Conservation (phyloP, 2,888 invertebrate genomes). For the Tuberolachnus salignus region DNA sequence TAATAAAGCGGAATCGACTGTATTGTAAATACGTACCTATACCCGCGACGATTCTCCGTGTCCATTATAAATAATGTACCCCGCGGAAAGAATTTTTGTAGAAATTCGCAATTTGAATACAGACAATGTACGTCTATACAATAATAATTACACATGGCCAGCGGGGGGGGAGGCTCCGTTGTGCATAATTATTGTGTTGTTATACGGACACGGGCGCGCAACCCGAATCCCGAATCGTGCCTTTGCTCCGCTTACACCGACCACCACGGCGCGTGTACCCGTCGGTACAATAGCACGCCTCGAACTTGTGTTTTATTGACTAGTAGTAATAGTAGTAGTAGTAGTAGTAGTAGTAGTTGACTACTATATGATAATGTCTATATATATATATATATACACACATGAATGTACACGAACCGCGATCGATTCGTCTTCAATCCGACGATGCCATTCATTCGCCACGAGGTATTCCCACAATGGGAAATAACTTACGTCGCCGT, state of each 20-base stretch:
- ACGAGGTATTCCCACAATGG: conserved; percentile 25
- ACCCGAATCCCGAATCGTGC: background rate
- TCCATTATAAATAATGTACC: background rate
- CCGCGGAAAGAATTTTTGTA: conserved; percentile 18
- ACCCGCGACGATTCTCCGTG: no score
- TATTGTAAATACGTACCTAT: no score
- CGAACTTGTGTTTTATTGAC: background rate
- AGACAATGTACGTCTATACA: no score
- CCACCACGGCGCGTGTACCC: conserved; percentile 4
- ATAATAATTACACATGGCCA: conserved; percentile 22
- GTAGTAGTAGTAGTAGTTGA: no score
- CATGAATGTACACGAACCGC: background rate
- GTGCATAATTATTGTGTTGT: no score
- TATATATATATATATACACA: no score
- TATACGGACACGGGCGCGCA: background rate
- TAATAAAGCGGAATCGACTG: no score
- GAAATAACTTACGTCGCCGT: conserved; percentile 1
- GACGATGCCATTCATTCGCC: background rate
- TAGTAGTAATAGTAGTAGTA: background rate
- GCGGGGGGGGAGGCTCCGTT: conserved; percentile 2
- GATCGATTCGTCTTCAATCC: conserved; percentile 2
- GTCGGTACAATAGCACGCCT: conserved; percentile 25
- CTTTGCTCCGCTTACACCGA: conserved; percentile 28
- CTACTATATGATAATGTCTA: background rate
- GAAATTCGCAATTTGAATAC: conserved; percentile 41